Base-by-base conservation (phyloP, 2,888 invertebrate genomes). In the Caradrina clavipalpis region DNA sequence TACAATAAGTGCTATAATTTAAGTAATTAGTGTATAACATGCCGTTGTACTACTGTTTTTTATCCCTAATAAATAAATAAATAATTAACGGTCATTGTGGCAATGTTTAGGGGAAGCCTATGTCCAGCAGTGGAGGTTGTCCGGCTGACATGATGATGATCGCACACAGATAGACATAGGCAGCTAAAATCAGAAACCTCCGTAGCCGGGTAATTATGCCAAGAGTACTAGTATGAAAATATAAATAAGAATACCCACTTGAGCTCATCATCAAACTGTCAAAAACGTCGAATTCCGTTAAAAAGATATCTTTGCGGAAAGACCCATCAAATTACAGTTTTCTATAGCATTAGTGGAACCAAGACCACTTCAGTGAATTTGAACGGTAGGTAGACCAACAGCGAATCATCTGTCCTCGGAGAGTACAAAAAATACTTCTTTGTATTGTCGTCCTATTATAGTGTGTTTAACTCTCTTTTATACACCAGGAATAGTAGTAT, bases 361-460 rank as follows among this genome's bases (percentile, higher is more conserved):
- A 65, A 62, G 26, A 51, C 62, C 65, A 81, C 64, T 56, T 65
- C 69, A 69, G 55, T 78, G 69, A 70, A 57, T 74, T 71, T 81
- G 50, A 80, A 81, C 71, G 73, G 71, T 72, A 58, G 15, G 45
- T 15, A 11, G 60, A 66, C 51, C 65, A 58, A 72, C 61, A 70
- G 57, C 26, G 51, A 63, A 60, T 67, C 60, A 53, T 70, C 68
- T 76, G 69, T 63, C 56, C 63, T 57, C 45, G 49, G 49, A 49
- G 58, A 66, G 22, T 49, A 81, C 80, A 78, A 80, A 8, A 35
- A 8, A 8, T 77, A 63, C 57, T 21, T 55, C 47, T 49, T 57
- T 62, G 66, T 57, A 68, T 71, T 62, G 22, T 15, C 51, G 45
- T 49, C n/a, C 21, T 51, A 60, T n/a, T 53, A 61, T 73, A 61